Base-by-base conservation (phyloP, 2,797 vertebrate species). In the Meda fulgida region DNA sequence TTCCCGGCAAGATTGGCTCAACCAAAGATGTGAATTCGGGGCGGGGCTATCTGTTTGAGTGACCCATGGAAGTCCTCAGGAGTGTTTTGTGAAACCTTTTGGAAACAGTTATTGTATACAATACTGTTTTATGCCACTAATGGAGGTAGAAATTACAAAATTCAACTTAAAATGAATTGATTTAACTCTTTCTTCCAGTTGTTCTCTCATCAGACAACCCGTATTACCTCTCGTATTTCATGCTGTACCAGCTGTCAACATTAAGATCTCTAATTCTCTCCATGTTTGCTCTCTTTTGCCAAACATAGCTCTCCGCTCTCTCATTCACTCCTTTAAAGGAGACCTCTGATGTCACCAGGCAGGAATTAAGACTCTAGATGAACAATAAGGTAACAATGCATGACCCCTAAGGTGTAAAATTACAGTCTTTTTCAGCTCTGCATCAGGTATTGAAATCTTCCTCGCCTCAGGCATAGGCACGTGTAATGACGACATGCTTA, bases 281-380 rank as follows among this genome's bases (percentile, higher is more conserved):
- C 48, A 65, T 60, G 67, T 76, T 77, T 77, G 58, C 43, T 78
- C 51, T 60, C 14, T 58, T 83, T 79, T 85, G 76, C 84, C 84
- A 88, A 85, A 83, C 79, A 80, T 81, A 80, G 87, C 48, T 58
- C 80, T 80, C 48, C 21, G 63, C 51, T 66, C 38, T 73, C 58
- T 70, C 69, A 38, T 79, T 53, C 84, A 58, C 38, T 85, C 86
- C 84, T 87, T 88, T 85, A 85, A 88, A 88, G 87, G 84, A 85
- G 71, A 40, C 29, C n/a, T 76, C 67, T 85, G 80, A 85, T 85
- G 80, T 88, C 80, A 88, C 60, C 80, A 85, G 40, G 51, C 63
- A 63, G 77, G 84, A 85, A 85, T 88, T 88, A 88, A 83, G 60
- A 80, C 48, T 78, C 80, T 85, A 80, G 58, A 83, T 85, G 83